A percentile compares a stretch with the other conserved stretches of the same genome.
Conservation (phyloP, 2,888 invertebrate genomes). For the Rhogogaster chlorosoma region DNA sequence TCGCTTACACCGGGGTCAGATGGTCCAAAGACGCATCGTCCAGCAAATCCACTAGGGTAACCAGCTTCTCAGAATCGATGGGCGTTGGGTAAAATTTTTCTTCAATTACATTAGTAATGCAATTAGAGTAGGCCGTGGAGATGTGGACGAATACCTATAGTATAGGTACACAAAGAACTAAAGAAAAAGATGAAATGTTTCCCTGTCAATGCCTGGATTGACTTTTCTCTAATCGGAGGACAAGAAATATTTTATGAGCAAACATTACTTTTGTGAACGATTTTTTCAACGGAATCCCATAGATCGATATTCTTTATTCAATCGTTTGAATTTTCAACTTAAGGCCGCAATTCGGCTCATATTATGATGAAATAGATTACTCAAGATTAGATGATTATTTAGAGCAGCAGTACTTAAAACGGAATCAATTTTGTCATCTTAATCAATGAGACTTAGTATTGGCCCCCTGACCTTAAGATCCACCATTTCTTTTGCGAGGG, state of each 20-base stretch:
- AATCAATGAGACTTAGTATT: background rate
- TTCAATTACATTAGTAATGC: slow-evolving; percentile 67
- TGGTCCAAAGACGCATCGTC: slow-evolving; percentile 67
- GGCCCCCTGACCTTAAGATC: slow-evolving; percentile 80
- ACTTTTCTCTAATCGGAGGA: no score
- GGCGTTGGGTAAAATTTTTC: slow-evolving; percentile 71
- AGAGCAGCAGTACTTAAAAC: no score
- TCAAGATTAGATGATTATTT: no score
- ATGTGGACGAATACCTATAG: slow-evolving; percentile 72
- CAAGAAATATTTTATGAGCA: no score
- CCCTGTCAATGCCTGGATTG: no score
- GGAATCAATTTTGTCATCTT: no score
- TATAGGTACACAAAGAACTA: background rate
- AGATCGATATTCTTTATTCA: no score
- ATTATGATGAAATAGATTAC: no score
- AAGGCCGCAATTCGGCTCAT: no score
- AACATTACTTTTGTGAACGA: no score
- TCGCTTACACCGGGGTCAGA: slow-evolving; percentile 68
- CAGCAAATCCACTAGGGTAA: slow-evolving; percentile 67
- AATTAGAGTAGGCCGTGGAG: slow-evolving; percentile 74
- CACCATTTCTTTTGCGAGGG: slow-evolving; percentile 83
- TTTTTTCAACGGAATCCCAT: no score
- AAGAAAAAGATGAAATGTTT: background rate
- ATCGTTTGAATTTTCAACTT: no score
- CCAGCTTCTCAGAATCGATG: slow-evolving; percentile 67